Conservation (phyloP, 92 coral and sea anemone species). For the Galaxea fascicularis region DNA sequence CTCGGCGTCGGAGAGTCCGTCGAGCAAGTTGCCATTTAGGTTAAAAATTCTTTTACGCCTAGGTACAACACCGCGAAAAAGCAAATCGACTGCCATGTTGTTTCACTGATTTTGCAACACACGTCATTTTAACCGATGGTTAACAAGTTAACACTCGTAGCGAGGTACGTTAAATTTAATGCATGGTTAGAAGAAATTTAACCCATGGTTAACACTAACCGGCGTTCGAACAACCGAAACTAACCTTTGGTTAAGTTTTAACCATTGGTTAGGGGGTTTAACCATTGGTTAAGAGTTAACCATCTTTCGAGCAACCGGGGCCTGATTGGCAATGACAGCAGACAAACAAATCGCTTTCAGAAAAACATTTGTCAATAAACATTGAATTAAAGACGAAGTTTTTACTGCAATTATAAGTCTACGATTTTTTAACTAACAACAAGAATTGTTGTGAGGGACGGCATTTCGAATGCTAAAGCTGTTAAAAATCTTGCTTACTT, state of each 20-base stretch:
- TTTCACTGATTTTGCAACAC: slow-evolving; percentile 19
- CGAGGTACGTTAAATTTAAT: slow-evolving; percentile 11
- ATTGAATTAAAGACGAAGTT: too few species aligned
- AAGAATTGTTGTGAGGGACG: too few species aligned
- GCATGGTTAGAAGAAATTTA: slow-evolving; percentile 5
- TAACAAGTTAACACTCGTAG: slow-evolving; percentile 8
- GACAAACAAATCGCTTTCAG: too few species aligned
- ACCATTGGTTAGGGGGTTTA: not conserved
- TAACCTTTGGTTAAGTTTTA: not conserved
- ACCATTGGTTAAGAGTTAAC: too few species aligned
- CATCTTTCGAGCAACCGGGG: too few species aligned
- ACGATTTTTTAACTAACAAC: too few species aligned
- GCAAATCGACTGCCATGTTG: slow-evolving; percentile 10
- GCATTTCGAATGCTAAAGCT: too few species aligned
- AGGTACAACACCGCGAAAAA: not conserved
- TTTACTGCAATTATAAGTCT: too few species aligned
- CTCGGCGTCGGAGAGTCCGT: slow-evolving; percentile 7
- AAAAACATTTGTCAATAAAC: too few species aligned
- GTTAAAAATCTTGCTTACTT: too few species aligned
- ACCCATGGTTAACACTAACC: not conserved
- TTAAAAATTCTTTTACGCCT: slow-evolving; percentile 8
- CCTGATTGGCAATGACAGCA: too few species aligned
- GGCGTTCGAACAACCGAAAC: not conserved
- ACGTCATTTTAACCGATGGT: slow-evolving; percentile 1
- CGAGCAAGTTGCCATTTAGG: slow-evolving; percentile 4